Evolutionary conservation across 2,797 vertebrate species (phyloP).

Genomic region (Labroides dimidiatus): DNA sequence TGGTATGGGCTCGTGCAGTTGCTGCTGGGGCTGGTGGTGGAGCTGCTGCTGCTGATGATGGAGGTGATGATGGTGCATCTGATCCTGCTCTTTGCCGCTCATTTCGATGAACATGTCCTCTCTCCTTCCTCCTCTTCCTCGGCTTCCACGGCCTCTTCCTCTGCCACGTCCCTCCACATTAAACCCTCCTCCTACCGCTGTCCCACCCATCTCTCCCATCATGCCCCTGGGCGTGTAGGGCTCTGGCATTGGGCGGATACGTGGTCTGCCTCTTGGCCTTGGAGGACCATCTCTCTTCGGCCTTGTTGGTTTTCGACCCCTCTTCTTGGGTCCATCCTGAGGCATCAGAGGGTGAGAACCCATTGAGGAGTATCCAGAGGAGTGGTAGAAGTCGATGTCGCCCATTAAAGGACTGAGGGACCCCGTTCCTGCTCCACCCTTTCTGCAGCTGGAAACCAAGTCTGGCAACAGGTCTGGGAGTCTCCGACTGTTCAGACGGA

Average conservation of each 20-base stretch:
- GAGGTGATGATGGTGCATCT: constrained; percentile 81
- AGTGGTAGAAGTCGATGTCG: constrained; percentile 91
- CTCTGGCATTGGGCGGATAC: constrained; percentile 90
- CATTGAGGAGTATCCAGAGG: constrained; percentile 82
- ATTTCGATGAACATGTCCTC: constrained; percentile 87
- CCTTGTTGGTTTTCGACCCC: constrained; percentile 91
- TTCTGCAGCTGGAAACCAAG: constrained; percentile 94
- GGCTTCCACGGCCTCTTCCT: constrained; percentile 86
- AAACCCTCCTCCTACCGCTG: constrained; percentile 72
- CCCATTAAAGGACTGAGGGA: constrained; percentile 90
- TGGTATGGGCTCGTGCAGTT: constrained; percentile 85
- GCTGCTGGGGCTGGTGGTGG: constrained; percentile 82
- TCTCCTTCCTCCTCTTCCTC: constrained; percentile 86
- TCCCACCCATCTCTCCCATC: constrained; percentile 86
- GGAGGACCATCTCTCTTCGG: constrained; percentile 93
- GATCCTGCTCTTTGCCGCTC: constrained; percentile 82
- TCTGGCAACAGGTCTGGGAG: constrained; percentile 89
- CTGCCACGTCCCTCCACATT: constrained; percentile 82
- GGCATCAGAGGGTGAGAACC: constrained; percentile 82
- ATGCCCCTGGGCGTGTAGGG: constrained; percentile 83
- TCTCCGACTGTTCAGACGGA: constrained; percentile 92
- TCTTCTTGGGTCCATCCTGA: constrained; percentile 89
- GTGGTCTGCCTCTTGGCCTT: constrained; percentile 89
- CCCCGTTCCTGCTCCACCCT: constrained; percentile 79
- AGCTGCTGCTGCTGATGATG: constrained; percentile 79